Evolutionary conservation across 2,888 invertebrate species (phyloP), one percentile per base, ranked within the genome.

Genomic region (Pristionchus japonicus): DNA sequence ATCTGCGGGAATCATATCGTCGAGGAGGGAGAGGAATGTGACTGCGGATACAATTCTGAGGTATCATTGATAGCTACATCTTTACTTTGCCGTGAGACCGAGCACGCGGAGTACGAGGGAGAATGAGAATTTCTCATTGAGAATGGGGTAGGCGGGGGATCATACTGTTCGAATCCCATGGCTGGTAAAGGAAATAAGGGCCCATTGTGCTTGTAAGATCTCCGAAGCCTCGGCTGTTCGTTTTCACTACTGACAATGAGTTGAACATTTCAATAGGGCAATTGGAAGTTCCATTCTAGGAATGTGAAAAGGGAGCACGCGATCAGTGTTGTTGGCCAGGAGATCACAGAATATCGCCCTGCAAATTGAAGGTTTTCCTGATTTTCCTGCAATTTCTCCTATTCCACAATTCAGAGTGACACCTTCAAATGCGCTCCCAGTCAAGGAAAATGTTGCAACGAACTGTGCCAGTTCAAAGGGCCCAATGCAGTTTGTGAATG

Each of bases 1-100:
- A 99, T 99, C 96, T 99, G 99, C 95, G 99, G 99, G 87, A 99
- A 99, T 95, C 98, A 98, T 95, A 98, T 99, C 93, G 98, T 98
- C 0, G 99, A 99, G 95, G 97, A 96, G 40, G 98, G 97, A 82
- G 99, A 99, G 95, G 97, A 99, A 95, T 99, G 99, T 95, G 99
- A 99, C 95, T 99, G 99, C 95, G 99, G 99, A 89, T 98, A 93
- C 9, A 52, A 57, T 57, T 9, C 34, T 23, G 17, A 61, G 37
- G 84, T 52, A 23, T 0, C 23, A 20, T 23, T 3, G 1, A n/a
- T 15, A 2, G 6, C 15, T 20, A 20, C 9, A 3, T 15, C 4
- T 47, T 27, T 27, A 7, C 4, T 7, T 15, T 40, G 9, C 27
- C 7, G 1, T n/a, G n/a, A n/a, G n/a, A n/a, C n/a, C n/a, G n/a